Evolutionary conservation across 2,888 invertebrate genomes (phyloP).

Genomic region (Perizoma affinitatum): DNA sequence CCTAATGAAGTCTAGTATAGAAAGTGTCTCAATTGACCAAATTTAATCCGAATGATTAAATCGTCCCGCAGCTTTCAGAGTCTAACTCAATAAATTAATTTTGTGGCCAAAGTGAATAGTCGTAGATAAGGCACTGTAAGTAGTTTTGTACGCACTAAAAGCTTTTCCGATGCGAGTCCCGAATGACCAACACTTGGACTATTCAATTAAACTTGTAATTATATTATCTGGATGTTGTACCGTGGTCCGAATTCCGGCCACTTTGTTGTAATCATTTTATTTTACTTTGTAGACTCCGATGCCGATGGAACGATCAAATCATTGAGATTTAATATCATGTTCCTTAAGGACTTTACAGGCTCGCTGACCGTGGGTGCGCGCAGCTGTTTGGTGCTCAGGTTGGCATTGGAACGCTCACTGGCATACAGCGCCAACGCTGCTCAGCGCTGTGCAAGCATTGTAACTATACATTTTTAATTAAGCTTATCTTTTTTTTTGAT

Average conservation of each 20-base stretch:
- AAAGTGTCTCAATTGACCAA: conserved; percentile 35
- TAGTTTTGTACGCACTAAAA: conserved; percentile 68
- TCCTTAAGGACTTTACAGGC: no score
- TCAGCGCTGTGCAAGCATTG: no score
- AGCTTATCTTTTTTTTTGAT: no score
- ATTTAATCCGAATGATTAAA: conserved; percentile 60
- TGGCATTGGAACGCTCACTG: no score
- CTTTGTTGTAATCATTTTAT: conserved; percentile 30
- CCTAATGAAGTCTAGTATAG: background rate
- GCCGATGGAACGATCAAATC: conserved; percentile 14
- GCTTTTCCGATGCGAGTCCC: conserved; percentile 55
- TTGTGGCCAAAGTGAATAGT: conserved; percentile 55
- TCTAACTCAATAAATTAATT: conserved; percentile 66
- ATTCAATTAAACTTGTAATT: conserved; percentile 57
- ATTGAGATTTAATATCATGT: conserved; percentile 13
- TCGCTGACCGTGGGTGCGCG: no score
- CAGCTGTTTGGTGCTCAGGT: no score
- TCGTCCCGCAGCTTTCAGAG: conserved; percentile 58
- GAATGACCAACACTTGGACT: conserved; percentile 52
- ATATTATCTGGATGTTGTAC: conserved; percentile 43
- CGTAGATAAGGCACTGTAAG: conserved; percentile 42
- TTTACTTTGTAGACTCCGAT: conserved; percentile 18
- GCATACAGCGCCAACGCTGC: no score
- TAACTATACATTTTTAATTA: no score
- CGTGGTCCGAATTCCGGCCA: conserved; percentile 24